Base-by-base conservation (phyloP, 1,140 invertebrate genomes). In the Steinernema feltiae region DNA sequence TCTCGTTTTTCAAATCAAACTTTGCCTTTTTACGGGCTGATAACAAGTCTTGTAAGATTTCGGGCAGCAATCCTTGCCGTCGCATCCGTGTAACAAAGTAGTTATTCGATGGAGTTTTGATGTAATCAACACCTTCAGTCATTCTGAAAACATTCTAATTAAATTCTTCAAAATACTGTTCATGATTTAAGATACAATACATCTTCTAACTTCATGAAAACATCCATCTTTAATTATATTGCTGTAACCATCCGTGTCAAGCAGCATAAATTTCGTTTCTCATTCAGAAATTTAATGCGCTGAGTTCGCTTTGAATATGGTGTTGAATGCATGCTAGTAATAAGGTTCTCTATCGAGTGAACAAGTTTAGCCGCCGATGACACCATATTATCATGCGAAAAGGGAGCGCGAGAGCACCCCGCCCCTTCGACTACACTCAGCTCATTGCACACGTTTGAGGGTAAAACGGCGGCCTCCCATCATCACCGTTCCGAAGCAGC, bases 31-130 rank as follows among this genome's bases (percentile, higher is more conserved):
- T 99, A 86, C 97, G 90, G 0, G 97, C 97, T 27, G 90, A 86
- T 15, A 99, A 87, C 24, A 99, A 88, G 83, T 94, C 92, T 87
- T 98, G 94, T 69, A 99, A 89, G 88, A 99, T 98, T 88, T 98
- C 93, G 0, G 97, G 97, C 35, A 99, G 87, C 30, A 99, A 87
- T 3, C 97, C 97, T 86, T 94, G 94, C 31, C 94, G 90, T 1
- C 89, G 84, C 17, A 90, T 88, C 2, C 90, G 87, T 86, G 97
- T 98, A 0, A 97, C 92, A 89, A 99, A 99, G 77, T 90, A 90
- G 84, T 95, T 93, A 75, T 94, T 93, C 7, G 92, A 91, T 3
- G 97, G 97, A 21, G 97, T 99, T 81, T 90, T 90, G 31, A 94
- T 95, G 78, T 93, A 91, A 85, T 98, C 89, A 69, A 69, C 81